Evolutionary conservation across 2,113 vertebrate genomes (phyloP).

Genomic region (Silurus meridionalis): DNA sequence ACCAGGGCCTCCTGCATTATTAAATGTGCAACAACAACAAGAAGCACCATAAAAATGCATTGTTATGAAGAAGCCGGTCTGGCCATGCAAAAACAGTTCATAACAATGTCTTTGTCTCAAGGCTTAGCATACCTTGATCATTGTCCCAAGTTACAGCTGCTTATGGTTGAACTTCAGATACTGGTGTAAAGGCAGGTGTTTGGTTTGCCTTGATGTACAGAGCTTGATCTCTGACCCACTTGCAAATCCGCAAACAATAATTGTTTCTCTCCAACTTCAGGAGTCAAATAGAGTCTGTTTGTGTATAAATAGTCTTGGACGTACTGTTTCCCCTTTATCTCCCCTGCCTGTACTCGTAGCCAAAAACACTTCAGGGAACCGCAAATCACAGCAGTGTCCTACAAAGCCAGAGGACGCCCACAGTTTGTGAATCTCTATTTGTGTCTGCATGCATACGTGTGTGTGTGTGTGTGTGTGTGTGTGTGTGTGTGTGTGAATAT

Average conservation of each 20-base stretch:
- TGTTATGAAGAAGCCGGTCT: neutral
- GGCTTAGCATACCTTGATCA: neutral
- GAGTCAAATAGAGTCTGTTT: constrained; percentile 38
- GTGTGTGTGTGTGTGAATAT: neutral
- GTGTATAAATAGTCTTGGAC: constrained; percentile 48
- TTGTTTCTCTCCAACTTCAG: constrained; percentile 24
- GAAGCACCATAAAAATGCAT: constrained; percentile 18
- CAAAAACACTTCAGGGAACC: constrained; percentile 45
- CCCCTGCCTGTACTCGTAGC: constrained; percentile 18
- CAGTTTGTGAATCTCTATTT: constrained; percentile 1
- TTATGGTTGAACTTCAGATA: neutral
- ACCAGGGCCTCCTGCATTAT: constrained; percentile 35
- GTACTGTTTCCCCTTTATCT: constrained; percentile 40
- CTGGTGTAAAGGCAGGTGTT: constrained; percentile 2
- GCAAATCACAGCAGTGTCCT: constrained; percentile 45
- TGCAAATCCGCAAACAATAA: constrained; percentile 42
- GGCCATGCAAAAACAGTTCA: neutral
- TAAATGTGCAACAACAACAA: constrained; percentile 3
- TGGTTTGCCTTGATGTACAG: neutral
- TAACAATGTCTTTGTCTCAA: neutral
- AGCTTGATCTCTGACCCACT: constrained; percentile 29
- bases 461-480: neutral
- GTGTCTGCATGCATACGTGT: neutral
- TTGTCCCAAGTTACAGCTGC: neutral
- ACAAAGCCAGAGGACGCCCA: constrained; percentile 32